Evolutionary conservation across 2,113 vertebrate genomes (phyloP), one percentile per base, ranked within the genome.

Genomic region (Gasterosteus nipponicus): DNA sequence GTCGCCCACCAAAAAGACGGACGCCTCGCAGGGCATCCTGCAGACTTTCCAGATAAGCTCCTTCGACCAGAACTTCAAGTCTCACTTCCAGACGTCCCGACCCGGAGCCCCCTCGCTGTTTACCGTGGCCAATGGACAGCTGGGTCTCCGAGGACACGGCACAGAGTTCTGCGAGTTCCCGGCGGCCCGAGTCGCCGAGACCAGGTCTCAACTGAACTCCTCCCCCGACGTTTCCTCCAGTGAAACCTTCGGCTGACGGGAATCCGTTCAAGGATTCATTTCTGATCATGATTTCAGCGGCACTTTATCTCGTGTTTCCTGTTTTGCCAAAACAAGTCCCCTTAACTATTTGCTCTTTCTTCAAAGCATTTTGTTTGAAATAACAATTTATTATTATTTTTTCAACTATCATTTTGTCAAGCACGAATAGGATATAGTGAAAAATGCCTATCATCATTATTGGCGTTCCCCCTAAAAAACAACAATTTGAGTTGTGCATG

Each of bases 121-220:
- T 93, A 95, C 95, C 80, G 95, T 97, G 93, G 94, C 97, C 94
- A 99, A 97, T 79, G 98, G 97, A 95, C 97, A 98, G 92, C 96
- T 96, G 89, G 96, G 95, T 94, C 94, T 98, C 73, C 95, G 96
- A 90, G 96, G 95, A 92, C 96, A 96, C 86, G 94, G 95, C 94
- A 94, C 96, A 90, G 97, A 99, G 83, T 99, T 99, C 92, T 94
- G 97, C 85, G 97, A 99, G 92, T 99, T 99, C 86, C 95, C 97
- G 83, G 94, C 98, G 94, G 97, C 98, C 88, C 94, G 95, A 94
- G 96, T 98, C 93, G 95, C 95, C 61, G 98, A 99, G 93, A 96
- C 92, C 80, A 96, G 97, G 95, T 96, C 96, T 95, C 97, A 97
- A 89, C 93, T 98, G 93, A 96, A 96, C 92, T 96, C 98, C 84